Percentiles rank a stretch among this genome's conserved stretches.
These are phyloP conservation scores for Cossypha caffra DNA, from an alignment of 2,797 vertebrate species.

Conservation along the genomic window DNA sequence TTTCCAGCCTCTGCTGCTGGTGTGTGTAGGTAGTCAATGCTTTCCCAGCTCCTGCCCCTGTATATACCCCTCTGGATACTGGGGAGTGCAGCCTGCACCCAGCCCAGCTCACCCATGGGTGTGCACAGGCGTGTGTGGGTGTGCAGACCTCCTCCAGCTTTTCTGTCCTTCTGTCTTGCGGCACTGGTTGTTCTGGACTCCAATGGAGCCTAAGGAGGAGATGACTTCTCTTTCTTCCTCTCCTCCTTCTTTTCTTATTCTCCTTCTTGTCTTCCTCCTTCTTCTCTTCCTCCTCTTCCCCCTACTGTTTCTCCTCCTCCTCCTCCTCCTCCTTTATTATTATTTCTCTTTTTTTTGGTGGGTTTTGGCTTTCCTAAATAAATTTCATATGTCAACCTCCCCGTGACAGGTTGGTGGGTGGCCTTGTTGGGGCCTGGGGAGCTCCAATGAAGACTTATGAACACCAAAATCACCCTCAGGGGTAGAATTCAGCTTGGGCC, in stretches of 20 bases:
- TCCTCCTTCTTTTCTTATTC: not conserved
- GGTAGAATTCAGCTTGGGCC: not conserved
- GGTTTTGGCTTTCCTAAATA: slow-evolving; percentile 68
- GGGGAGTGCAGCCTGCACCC: not conserved
- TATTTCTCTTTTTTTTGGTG: slow-evolving; percentile 15
- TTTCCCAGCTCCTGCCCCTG: not conserved
- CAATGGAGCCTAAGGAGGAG: not conserved
- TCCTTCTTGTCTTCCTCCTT: not conserved
- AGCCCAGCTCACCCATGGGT: not conserved
- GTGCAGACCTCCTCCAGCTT: not conserved
- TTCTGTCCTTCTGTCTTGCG: not conserved
- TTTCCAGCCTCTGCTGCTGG: not conserved
- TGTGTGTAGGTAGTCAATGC: not conserved
- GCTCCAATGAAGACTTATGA: not conserved
- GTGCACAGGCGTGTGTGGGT: not conserved
- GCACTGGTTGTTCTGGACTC: slow-evolving; percentile 8
- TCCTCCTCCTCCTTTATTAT: not conserved
- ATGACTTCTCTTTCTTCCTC: not conserved
- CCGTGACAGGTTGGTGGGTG: not conserved
- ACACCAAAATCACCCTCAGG: not conserved
- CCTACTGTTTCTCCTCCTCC: not conserved
- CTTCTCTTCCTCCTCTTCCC: not conserved
- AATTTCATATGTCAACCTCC: slow-evolving; percentile 64
- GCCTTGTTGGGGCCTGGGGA: not conserved
- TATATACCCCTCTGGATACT: not conserved